Base-by-base conservation (phyloP, 2,113 vertebrate genomes). In the Maylandia zebra region DNA sequence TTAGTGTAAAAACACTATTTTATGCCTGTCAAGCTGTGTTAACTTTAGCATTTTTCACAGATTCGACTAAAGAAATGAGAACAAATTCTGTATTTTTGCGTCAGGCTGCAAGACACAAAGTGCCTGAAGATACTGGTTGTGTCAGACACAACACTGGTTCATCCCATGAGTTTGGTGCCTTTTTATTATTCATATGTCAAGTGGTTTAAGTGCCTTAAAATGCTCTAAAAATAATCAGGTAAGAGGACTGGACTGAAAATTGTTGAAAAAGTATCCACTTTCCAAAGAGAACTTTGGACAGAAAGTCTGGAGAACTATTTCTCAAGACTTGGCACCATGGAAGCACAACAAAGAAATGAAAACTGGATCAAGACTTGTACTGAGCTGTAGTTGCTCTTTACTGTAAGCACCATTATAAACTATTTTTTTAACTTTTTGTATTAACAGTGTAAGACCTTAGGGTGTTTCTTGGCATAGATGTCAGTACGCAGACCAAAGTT, bases 401-500 rank as follows among this genome's bases (percentile, higher is more conserved):
- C 71, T 4, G 43, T 48, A 50, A 78, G 16, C 16, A 19, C 27
- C 16, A 55, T 80, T 36, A 55, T 16, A 81, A 56, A n/a, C 2
- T 2, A 24, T 16, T 17, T 80, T n/a, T 13, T 2, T 0, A 2
- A 61, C 14, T 55, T 14, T 79, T 59, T 80, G 38, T 24, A 80
- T 43, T 50, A 22, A 22, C 11, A n/a, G 50, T 43, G 22, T n/a
- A 13, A 95, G 91, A 97, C 99, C 98, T 99, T 99, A n/a, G 98
- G 97, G 86, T 98, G 98, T 95, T 99, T 99, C 90, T 97, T 98
- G 24, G 98, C 95, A 87, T 99, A 99, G 87, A 99, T 97, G 74
- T 99, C 99, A 1, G 96, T 97, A 82, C 98, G 98, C 30, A 99
- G 97, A 4, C 99, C 99, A 5, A 99, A 99, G 95, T 98, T 99